Conservation (phyloP, 2,888 invertebrate genomes). For the Mythimna loreyi region DNA sequence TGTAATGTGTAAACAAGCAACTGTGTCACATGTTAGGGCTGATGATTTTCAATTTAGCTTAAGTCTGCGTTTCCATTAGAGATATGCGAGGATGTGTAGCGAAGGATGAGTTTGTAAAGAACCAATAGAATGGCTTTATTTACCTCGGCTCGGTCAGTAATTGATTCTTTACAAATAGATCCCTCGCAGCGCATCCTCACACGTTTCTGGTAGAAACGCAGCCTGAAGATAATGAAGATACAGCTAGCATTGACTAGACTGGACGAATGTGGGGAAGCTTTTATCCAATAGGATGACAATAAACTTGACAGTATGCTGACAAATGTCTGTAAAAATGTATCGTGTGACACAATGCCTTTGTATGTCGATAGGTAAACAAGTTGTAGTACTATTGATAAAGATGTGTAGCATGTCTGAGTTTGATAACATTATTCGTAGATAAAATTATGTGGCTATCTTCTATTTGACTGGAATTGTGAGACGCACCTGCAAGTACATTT, state of each 20-base stretch:
- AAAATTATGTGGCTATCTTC: constrained; percentile 26
- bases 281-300: too few species aligned
- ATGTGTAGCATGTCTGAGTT: constrained; percentile 1
- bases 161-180: too few species aligned
- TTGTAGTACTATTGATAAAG: constrained; percentile 19
- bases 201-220: too few species aligned
- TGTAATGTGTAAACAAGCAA: constrained; percentile 24
- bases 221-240: neutral
- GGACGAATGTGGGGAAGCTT: neutral
- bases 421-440: constrained; percentile 23
- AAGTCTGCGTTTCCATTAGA: too few species aligned
- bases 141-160: too few species aligned
- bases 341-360: neutral
- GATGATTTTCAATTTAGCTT: neutral
- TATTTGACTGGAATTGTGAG: constrained; percentile 16
- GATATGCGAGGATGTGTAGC: too few species aligned
- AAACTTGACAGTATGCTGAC: too few species aligned
- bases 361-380: constrained; percentile 13
- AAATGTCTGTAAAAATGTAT: neutral
- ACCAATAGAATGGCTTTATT: too few species aligned
- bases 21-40: constrained; percentile 34
- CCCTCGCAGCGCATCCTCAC: too few species aligned
- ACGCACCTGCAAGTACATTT: constrained; percentile 13
- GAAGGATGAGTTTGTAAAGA: too few species aligned
- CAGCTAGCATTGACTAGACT: neutral